Base-by-base conservation (phyloP, 2,797 vertebrate species). In the Allobates femoralis region DNA sequence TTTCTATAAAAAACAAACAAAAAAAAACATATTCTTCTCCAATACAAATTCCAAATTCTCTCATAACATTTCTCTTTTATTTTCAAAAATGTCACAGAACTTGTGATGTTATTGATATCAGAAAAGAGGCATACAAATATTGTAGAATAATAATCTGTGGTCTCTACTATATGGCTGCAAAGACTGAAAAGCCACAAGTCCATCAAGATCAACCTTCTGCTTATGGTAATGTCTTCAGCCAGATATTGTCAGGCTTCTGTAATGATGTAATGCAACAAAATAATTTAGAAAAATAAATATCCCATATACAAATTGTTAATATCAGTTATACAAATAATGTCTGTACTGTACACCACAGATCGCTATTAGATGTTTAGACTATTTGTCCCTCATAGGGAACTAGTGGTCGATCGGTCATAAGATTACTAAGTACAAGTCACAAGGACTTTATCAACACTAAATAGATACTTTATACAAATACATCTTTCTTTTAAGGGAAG, bases 121-220 rank as follows among this genome's bases (percentile, higher is more conserved):
- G 26, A 71, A 71, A 71, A 71, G 67, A 41, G 3, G 19, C 23
- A 41, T 37, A 41, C 19, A 41, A 37, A 71, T n/a, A 10, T 41
- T 11, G n/a, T 46, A n/a, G 37, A n/a, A n/a, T 12, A n/a, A n/a
- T 12, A n/a, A 19, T 46, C 41, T 46, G 15, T 5, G 8, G 34
- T 71, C 67, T 41, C 67, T 8, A 23, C 34, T 23, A 21, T 14
- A 73, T 73, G 69, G 23, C 69, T 41, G 69, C 37, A 73, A n/a
- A 73, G 37, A 41, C 67, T 41, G 32, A 73, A 73, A 73, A 73
- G 66, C 32, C 66, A 37, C 66, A 69, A 34, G 69, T 73, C 69
- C 69, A 73, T 73, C 69, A 73, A 73, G 69, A 73, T 73, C 69
- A 73, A 73, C 69, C 69, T 73, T 46, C 69, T 46, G 37, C 15